A percentile compares a stretch with the other conserved stretches of the same genome.
Conservation (phyloP, 35 echinoderm and acorn worm species). For the Apostichopus japonicus region DNA sequence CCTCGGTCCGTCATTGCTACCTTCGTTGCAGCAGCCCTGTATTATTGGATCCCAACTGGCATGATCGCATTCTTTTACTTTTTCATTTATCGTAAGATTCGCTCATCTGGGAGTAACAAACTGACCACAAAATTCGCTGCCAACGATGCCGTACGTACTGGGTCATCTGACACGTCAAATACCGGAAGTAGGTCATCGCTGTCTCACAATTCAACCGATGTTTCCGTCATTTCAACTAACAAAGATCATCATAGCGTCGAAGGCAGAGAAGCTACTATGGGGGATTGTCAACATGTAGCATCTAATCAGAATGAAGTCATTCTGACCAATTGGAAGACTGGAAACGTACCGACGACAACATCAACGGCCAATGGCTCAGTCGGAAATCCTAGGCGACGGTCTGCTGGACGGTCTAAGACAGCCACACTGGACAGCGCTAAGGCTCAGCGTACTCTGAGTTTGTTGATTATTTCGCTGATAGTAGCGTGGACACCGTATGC, state of each 20-base stretch:
- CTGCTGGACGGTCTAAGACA: background rate
- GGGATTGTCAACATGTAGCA: background rate
- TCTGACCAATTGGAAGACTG: background rate
- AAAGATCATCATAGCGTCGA: too few species aligned
- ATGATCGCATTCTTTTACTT: background rate
- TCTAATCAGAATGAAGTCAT: background rate
- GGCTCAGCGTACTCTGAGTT: conserved; percentile 14
- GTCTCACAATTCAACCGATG: background rate
- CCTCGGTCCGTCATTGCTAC: background rate
- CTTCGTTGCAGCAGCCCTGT: conserved; percentile 1
- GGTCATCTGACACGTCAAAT: background rate
- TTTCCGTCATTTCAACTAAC: too few species aligned
- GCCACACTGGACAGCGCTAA: background rate
- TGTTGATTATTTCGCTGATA: background rate
- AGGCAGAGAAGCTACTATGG: too few species aligned
- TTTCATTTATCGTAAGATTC: conserved; percentile 28
- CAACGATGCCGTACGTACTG: background rate
- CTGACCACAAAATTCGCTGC: background rate
- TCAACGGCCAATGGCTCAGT: background rate
- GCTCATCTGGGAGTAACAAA: background rate
- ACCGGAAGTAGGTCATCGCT: background rate
- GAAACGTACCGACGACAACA: background rate
- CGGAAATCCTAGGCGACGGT: background rate
- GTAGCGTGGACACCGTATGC: conserved; percentile 17
- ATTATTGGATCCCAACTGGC: background rate